phyloP scores from a whole-genome alignment of 2,888 invertebrate species.

The Keiferia lycopersicella region DNA sequence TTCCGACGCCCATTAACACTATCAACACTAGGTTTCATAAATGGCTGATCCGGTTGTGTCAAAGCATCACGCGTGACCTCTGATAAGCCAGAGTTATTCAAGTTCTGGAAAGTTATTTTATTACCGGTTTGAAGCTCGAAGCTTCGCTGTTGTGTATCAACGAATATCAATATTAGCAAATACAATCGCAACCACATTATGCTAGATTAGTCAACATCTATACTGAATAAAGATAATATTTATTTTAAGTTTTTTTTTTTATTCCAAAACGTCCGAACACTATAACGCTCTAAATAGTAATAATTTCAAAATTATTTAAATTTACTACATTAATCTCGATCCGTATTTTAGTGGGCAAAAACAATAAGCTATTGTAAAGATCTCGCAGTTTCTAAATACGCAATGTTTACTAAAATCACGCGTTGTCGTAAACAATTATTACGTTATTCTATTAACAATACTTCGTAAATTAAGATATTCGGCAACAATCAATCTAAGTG shows the following conservation, averaged over 20 bases:
- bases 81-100: neutral
- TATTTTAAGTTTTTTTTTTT: too few relatives aligned
- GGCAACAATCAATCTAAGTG: neutral
- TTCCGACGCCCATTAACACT: neutral
- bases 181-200: slow-evolving; percentile 1
- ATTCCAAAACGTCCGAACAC: neutral
- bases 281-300: neutral
- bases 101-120: neutral
- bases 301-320: neutral
- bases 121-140: neutral
- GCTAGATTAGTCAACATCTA: neutral
- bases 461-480: neutral
- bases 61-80: neutral
- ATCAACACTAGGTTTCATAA: neutral
- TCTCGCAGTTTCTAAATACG: neutral
- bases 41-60: neutral
- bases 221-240: too few relatives aligned
- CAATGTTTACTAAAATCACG: slow-evolving; percentile 6
- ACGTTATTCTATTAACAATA: neutral
- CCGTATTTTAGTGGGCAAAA: neutral
- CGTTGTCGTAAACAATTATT: neutral
- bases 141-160: neutral
- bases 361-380: slow-evolving; percentile 9
- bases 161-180: neutral
- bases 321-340: neutral